Base-by-base conservation (phyloP, 2,797 vertebrate species). In the Myotis myotis region DNA sequence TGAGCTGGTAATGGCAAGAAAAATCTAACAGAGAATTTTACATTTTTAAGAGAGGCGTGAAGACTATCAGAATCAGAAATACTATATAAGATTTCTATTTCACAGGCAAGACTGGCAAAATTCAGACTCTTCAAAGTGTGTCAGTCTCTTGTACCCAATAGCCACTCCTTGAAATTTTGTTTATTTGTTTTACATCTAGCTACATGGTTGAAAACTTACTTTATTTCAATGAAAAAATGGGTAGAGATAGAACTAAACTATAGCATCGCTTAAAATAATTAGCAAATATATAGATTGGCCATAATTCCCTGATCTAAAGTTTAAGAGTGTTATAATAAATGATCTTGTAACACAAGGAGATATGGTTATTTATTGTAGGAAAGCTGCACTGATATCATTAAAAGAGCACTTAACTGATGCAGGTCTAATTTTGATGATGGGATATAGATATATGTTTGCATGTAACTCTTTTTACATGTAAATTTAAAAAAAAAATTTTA, bases 21-120 rank as follows among this genome's bases (percentile, higher is more conserved):
- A 96, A 96, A 87, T 96, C 84, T 94, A 93, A 90, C 76, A 30
- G 36, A 94, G 47, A 71, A 51, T 96, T 94, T 55, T 79, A 89
- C 64, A 92, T 89, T 92, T 96, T 76, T 47, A 79, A 94, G 33
- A 91, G 71, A 89, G 36, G 89, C 3, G 12, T 94, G 80, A 96
- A 93, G 47, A 95, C 36, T 23, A 90, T 92, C 76, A 91, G 87
- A 95, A 84, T 93, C 83, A 85, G 64, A 96, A 91, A 75, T 66
- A 70, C 25, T 84, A 47, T 78, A 53, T 78, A 86, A 47, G 41
- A 78, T 89, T 92, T 95, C 57, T 81, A 44, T 76, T 74, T 76
- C 28, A 91, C 4, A 68, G 55, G 20, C 4, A 94, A 62, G 30
- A 83, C 20, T 71, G 38, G 68, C 10, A 92, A 89, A 89, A 89